phyloP scores from a whole-genome alignment of 2,797 vertebrate genomes.

The Peromyscus attwateri region DNA sequence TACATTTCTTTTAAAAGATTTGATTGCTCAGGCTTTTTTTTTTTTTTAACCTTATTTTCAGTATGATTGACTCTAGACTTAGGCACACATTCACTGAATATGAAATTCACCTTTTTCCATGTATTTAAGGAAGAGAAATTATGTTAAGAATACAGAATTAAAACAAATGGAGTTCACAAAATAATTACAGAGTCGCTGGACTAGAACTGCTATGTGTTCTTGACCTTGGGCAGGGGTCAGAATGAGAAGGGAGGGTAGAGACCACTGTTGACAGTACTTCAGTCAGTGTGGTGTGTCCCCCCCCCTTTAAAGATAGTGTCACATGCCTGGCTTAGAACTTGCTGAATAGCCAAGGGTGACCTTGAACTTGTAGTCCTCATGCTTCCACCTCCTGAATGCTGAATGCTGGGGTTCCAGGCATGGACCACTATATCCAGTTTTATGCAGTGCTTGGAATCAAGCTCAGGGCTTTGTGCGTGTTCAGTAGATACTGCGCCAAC shows the following conservation, averaged over 20 bases:
- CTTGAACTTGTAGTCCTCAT: neutral
- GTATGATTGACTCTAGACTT: slow-evolving; percentile 1
- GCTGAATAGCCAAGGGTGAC: neutral
- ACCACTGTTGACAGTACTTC: neutral
- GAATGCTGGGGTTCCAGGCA: neutral
- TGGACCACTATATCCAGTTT: neutral
- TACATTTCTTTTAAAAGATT: neutral
- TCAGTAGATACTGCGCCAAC: neutral
- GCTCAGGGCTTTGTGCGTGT: neutral
- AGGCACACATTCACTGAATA: neutral
- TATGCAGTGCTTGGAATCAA: neutral
- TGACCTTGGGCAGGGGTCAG: neutral
- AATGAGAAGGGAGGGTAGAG: neutral
- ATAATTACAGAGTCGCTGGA: neutral
- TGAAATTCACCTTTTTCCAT: neutral
- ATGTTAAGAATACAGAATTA: neutral
- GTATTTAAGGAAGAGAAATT: slow-evolving; percentile 13
- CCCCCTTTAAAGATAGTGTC: neutral
- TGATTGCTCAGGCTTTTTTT: neutral
- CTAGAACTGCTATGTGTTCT: neutral
- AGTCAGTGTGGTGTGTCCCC: neutral
- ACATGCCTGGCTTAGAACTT: neutral
- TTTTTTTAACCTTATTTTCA: neutral
- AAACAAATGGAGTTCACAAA: neutral
- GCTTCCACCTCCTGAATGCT: neutral